Evolutionary conservation across 2,888 invertebrate species (phyloP), one percentile per base, ranked within the genome.

Genomic region (Molanna angustata): DNA sequence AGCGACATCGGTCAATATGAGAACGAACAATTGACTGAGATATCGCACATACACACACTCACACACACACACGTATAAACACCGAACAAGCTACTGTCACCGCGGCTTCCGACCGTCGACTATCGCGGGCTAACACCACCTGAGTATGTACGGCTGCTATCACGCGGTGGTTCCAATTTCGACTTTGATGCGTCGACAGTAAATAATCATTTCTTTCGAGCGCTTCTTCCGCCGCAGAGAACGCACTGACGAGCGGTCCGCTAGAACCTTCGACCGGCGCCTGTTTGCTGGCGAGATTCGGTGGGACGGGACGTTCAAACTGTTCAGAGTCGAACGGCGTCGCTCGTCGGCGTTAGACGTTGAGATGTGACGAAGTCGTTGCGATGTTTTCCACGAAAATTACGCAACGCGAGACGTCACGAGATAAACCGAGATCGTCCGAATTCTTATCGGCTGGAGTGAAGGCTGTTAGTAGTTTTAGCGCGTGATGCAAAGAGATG

Each of bases 331-430:
- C 27, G 27, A 6, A 9, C 27, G 7, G 27, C 7, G 7, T 7
- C 27, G 6, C n/a, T n/a, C n/a, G n/a, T n/a, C n/a, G n/a, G n/a
- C 27, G 37, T 13, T 13, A 35, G 47, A 35, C 14, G 22, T 21
- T 14, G 32, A 9, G 52, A 14, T 16, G 40, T 47, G 21, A 17
- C n/a, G n/a, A 31, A 14, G 41, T 22, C 46, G 35, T 4, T n/a
- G 7, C 37, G 35, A 4, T 4, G 41, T 14, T 17, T 4, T 41
- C 46, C 1, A 20, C 37, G n/a, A 33, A 9, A n/a, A 32, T 22
- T 6, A 18, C 32, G 27, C 31, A 7, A 18, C 17, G n/a, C 39
- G 16, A 11, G 14, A 13, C 39, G 21, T 11, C 22, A 17, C 27
- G 14, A 41, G 18, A 13, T 4, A 16, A 4, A 22, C 47, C 35